These are phyloP conservation scores for Melikaiella ostensackeni DNA, from an alignment of 2,888 invertebrate species.

Conservation along the genomic window DNA sequence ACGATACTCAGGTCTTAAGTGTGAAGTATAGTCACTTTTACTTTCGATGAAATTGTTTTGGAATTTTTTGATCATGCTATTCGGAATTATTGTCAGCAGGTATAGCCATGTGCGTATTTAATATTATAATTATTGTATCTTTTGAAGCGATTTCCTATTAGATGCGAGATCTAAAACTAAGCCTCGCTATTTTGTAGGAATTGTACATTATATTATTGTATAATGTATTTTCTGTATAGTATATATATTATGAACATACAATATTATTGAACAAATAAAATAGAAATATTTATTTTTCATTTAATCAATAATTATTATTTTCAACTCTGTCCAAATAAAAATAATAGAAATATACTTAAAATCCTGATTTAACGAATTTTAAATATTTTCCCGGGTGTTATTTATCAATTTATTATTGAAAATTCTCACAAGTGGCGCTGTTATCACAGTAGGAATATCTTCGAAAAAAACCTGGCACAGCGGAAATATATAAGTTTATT, in stretches of 20 bases:
- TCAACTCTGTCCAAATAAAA: background rate
- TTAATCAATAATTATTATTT: constrained; percentile 5
- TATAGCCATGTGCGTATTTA: background rate
- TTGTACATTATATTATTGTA: constrained; percentile 58
- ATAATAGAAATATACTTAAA: background rate
- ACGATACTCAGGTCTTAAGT: background rate
- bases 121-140: background rate
- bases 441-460: background rate
- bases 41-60: background rate
- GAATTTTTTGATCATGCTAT: background rate
- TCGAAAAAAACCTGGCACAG: background rate
- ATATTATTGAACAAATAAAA: constrained; percentile 59
- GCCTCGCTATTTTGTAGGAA: constrained; percentile 55
- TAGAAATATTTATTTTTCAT: constrained; percentile 65
- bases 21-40: background rate
- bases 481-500: background rate
- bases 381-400: background rate
- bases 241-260: constrained; percentile 53
- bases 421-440: background rate
- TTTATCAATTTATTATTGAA: background rate
- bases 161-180: background rate
- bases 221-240: constrained; percentile 57
- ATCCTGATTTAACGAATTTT: background rate
- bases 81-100: background rate
- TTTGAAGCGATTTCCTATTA: background rate